Conservation (phyloP, 2,797 vertebrate genomes). For the Rhinichthys osculus region DNA sequence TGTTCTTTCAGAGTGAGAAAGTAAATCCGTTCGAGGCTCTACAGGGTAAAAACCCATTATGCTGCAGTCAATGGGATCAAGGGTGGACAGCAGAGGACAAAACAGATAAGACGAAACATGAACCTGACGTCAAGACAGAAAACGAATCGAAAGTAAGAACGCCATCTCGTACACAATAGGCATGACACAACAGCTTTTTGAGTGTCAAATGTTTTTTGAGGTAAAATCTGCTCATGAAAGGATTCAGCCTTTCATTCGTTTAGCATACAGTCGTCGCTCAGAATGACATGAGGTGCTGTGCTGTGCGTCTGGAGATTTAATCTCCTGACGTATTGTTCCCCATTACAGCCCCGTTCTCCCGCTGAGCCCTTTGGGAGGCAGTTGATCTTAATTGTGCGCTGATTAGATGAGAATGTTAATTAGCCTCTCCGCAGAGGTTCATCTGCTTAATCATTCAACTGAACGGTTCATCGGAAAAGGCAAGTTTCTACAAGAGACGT, state of each 20-base stretch:
- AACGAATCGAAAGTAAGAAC: conserved; percentile 50
- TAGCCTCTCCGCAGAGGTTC: conserved; percentile 40
- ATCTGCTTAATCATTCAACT: conserved; percentile 46
- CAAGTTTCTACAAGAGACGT: conserved; percentile 31
- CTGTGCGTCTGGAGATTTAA: conserved; percentile 20
- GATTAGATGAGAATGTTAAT: conserved; percentile 57
- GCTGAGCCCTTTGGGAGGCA: conserved; percentile 27
- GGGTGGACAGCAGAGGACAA: conserved; percentile 44
- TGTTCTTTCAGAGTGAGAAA: conserved; percentile 45
- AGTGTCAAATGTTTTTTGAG: background rate
- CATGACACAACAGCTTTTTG: background rate
- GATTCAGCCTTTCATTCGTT: background rate
- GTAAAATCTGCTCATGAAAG: conserved; percentile 7
- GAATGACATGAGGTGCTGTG: background rate
- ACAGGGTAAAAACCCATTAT: conserved; percentile 37
- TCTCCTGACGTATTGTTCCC: conserved; percentile 41
- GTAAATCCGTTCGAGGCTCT: conserved; percentile 38
- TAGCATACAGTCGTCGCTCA: background rate
- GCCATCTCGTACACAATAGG: background rate
- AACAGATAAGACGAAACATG: conserved; percentile 8
- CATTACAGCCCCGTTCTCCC: conserved; percentile 35
- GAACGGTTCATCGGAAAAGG: conserved; percentile 25
- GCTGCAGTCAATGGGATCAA: conserved; percentile 54
- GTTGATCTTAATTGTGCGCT: conserved; percentile 48
- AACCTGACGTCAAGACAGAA: background rate